Evolutionary conservation across 2,888 invertebrate species (phyloP).

Genomic region (Noctua fimbriata): DNA sequence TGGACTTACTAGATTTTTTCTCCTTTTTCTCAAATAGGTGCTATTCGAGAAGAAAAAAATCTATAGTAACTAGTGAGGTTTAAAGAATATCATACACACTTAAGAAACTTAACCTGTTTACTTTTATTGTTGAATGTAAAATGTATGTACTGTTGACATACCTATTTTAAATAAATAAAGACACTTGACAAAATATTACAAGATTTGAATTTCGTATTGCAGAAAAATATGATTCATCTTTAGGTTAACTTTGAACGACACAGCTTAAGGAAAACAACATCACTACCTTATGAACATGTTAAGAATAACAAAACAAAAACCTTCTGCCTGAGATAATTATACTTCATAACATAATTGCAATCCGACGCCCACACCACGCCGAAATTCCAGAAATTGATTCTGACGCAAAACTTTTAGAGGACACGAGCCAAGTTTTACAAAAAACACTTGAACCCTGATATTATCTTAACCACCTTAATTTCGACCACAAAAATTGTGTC

Average conservation of each 20-base stretch:
- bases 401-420: conserved; percentile 54
- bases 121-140: too few species aligned
- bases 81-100: too few species aligned
- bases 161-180: too few species aligned
- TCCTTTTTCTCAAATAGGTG: not conserved
- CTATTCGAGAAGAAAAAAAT: conserved; percentile 11
- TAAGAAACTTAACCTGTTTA: too few species aligned
- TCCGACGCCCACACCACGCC: conserved; percentile 45
- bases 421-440: conserved; percentile 64
- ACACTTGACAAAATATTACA: not conserved
- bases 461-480: conserved; percentile 75
- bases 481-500: conserved; percentile 77
- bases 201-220: too few species aligned
- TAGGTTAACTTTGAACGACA: not conserved
- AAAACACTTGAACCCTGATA: conserved; percentile 53
- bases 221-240: conserved; percentile 3
- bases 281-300: conserved; percentile 22
- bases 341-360: conserved; percentile 53
- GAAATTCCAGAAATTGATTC: conserved; percentile 61
- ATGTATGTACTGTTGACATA: too few species aligned
- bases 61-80: not conserved
- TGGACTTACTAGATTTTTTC: conserved; percentile 10
- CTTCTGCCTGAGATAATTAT: conserved; percentile 52
- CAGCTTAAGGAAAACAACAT: conserved; percentile 28
- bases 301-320: conserved; percentile 45